Evolutionary conservation across 2,888 invertebrate genomes (phyloP).

Genomic region (Dynastes maya): DNA sequence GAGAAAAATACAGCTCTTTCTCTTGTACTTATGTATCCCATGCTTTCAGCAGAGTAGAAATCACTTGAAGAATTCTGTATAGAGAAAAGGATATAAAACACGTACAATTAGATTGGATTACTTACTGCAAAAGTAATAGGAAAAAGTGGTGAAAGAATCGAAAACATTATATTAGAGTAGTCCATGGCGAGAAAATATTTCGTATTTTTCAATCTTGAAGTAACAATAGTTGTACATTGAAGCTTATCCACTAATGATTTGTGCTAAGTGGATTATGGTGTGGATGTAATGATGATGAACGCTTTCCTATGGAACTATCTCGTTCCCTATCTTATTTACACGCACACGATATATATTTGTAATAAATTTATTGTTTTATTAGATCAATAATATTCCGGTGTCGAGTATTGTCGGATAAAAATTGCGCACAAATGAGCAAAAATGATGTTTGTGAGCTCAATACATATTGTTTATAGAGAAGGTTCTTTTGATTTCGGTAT

Average conservation of each 20-base stretch:
- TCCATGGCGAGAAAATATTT: neutral
- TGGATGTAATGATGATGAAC: neutral
- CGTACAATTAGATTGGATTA: neutral
- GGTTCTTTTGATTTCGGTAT: no score
- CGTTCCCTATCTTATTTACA: slow-evolving; percentile 32
- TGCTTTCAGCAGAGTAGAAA: slow-evolving; percentile 4
- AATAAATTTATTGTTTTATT: slow-evolving; percentile 34
- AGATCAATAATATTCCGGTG: slow-evolving; percentile 20
- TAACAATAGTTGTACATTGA: neutral
- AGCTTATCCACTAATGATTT: neutral
- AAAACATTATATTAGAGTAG: neutral
- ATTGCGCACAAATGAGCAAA: no score
- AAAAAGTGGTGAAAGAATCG: neutral
- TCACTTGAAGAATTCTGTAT: slow-evolving; percentile 10
- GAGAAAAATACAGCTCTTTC: slow-evolving; percentile 57
- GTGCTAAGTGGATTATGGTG: no score
- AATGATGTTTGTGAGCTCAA: neutral
- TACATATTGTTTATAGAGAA: neutral
- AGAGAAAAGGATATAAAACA: neutral
- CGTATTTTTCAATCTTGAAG: neutral
- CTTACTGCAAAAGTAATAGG: neutral
- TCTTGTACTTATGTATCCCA: slow-evolving; percentile 41
- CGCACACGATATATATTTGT: slow-evolving; percentile 26
- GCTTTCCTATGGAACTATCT: slow-evolving; percentile 29
- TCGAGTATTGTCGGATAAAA: neutral